These are phyloP conservation scores for Catharus ustulatus DNA, from an alignment of 2,797 vertebrate genomes.

Conservation along the genomic window DNA sequence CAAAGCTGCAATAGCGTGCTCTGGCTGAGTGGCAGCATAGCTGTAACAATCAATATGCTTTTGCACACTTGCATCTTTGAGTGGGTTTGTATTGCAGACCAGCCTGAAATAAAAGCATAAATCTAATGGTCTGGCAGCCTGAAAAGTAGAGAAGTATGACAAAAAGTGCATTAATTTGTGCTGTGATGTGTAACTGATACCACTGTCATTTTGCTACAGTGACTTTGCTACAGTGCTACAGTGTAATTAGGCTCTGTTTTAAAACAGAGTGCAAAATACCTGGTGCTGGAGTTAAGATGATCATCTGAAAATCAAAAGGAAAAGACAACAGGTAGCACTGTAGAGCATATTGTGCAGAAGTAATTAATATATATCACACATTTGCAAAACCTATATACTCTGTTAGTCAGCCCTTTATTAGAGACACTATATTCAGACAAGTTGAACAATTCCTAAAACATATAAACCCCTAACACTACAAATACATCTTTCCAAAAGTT, in stretches of 20 bases:
- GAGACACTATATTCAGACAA: slow-evolving; percentile 65
- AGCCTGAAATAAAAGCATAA: not conserved
- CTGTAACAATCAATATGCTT: not conserved
- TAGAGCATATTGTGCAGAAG: slow-evolving; percentile 7
- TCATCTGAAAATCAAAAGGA: slow-evolving; percentile 9
- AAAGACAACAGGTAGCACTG: slow-evolving; percentile 40
- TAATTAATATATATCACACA: slow-evolving; percentile 17
- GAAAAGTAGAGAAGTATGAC: slow-evolving; percentile 14
- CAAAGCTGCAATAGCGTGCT: not conserved
- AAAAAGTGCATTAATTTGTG: slow-evolving; percentile 14
- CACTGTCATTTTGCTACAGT: slow-evolving; percentile 7
- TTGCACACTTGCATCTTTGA: not conserved
- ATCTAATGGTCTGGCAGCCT: slow-evolving; percentile 36
- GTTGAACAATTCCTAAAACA: slow-evolving; percentile 66
- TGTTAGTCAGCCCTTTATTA: slow-evolving; percentile 57
- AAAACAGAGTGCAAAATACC: slow-evolving; percentile 2
- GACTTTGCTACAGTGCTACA: too few relatives aligned
- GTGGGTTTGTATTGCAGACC: not conserved
- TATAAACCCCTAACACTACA: slow-evolving; percentile 65
- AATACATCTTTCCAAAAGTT: slow-evolving; percentile 62
- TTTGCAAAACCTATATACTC: slow-evolving; percentile 39
- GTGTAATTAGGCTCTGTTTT: slow-evolving; percentile 15
- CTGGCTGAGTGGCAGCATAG: not conserved
- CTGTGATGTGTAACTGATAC: slow-evolving; percentile 15
- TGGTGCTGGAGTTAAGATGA: not conserved